phyloP scores from a whole-genome alignment of 2,113 vertebrate species.

The Periophthalmus modestus region DNA sequence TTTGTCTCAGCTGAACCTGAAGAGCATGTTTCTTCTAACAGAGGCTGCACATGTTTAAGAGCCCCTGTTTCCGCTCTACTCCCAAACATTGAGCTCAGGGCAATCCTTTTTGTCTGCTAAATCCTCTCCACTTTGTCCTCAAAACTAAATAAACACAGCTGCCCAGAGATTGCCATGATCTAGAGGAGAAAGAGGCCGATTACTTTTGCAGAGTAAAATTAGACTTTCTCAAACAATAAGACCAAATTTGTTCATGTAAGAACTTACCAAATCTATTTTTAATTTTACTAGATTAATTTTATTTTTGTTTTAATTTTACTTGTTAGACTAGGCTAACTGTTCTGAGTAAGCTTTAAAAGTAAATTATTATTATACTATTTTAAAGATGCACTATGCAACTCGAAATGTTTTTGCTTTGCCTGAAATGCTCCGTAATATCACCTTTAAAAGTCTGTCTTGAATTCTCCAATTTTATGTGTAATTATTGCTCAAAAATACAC shows the following conservation, averaged over 20 bases:
- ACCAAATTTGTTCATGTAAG: background rate
- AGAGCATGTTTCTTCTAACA: slow-evolving; percentile 45
- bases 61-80: slow-evolving; percentile 45
- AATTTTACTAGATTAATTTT: background rate
- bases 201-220: slow-evolving; percentile 27
- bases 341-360: background rate
- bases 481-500: no score
- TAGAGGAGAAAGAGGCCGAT: background rate
- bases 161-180: slow-evolving; percentile 35
- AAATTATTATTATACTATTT: background rate
- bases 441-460: no score
- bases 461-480: no score
- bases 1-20: slow-evolving; percentile 23
- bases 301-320: no score
- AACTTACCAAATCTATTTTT: background rate
- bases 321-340: background rate
- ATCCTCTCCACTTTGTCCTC: slow-evolving; percentile 61
- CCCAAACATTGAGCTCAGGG: slow-evolving; percentile 62
- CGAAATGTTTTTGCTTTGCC: no score
- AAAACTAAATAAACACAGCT: slow-evolving; percentile 70
- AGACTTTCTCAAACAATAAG: background rate
- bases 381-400: background rate
- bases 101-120: slow-evolving; percentile 44
- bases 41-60: slow-evolving; percentile 49
- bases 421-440: no score